phyloP scores from a whole-genome alignment of 2,888 invertebrate genomes.

The Drosophila infuscata region DNA sequence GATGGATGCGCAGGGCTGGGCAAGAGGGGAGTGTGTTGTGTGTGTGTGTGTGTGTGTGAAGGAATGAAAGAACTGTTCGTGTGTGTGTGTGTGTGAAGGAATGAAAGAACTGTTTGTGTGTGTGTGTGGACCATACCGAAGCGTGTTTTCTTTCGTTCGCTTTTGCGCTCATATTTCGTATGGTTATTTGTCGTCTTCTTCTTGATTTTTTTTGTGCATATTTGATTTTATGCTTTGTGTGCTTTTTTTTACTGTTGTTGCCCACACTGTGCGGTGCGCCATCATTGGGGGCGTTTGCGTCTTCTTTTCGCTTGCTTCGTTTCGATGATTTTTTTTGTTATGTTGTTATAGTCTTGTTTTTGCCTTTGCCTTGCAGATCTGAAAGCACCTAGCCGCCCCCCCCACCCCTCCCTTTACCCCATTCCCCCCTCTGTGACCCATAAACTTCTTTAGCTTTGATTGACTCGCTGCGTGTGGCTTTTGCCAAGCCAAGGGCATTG shows the following conservation, averaged over 20 bases:
- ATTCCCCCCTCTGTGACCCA: not conserved
- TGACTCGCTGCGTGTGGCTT: constrained; percentile 72
- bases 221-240: constrained; percentile 79
- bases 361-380: constrained; percentile 31
- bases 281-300: constrained; percentile 74
- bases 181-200: constrained; percentile 50
- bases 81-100: constrained; percentile 38
- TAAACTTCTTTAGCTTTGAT: constrained; percentile 21
- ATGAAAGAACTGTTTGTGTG: constrained; percentile 27
- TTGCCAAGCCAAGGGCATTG: constrained; percentile 68
- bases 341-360: constrained; percentile 39
- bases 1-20: constrained; percentile 13
- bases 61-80: no score
- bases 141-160: constrained; percentile 60
- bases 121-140: constrained; percentile 30
- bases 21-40: constrained; percentile 4
- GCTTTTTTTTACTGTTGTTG: constrained; percentile 74
- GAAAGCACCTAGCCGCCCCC: not conserved
- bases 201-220: constrained; percentile 58
- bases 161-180: constrained; percentile 75
- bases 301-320: constrained; percentile 23
- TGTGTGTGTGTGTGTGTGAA: constrained; percentile 11
- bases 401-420: not conserved
- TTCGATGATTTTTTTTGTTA: constrained; percentile 2
- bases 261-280: constrained; percentile 59